These are phyloP conservation scores for Sarcophilus harrisii DNA, from an alignment of 2,797 vertebrate species.

Conservation along the genomic window DNA sequence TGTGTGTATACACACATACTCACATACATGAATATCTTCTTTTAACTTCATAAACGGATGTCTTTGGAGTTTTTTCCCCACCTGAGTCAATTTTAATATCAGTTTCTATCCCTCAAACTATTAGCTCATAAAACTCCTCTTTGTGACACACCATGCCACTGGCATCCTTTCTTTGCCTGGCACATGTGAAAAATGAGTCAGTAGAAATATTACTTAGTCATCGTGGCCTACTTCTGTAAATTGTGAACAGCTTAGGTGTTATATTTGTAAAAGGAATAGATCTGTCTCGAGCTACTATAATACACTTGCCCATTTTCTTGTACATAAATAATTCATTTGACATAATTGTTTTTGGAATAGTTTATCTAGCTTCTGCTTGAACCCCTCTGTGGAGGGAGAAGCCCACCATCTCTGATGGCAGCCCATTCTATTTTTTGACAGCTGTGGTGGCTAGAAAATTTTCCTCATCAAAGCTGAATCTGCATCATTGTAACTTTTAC, in stretches of 20 bases:
- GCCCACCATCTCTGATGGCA: not conserved
- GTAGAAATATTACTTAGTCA: conserved; percentile 80
- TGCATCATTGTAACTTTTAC: not conserved
- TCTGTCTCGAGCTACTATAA: not conserved
- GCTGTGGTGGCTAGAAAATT: not conserved
- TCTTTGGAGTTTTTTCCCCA: not conserved
- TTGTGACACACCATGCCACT: conserved; percentile 75
- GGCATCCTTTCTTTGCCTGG: conserved; percentile 63
- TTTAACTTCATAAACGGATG: not conserved
- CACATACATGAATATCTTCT: not conserved
- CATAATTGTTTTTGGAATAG: not conserved
- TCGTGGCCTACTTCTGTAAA: conserved; percentile 83
- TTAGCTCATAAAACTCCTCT: conserved; percentile 65
- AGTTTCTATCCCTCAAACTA: conserved; percentile 39
- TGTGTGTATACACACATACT: not conserved
- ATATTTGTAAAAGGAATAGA: conserved; percentile 59
- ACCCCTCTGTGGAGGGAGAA: not conserved
- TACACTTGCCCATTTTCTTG: not conserved
- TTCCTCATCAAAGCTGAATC: not conserved
- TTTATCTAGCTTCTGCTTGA: not conserved
- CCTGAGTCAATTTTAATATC: conserved; percentile 21
- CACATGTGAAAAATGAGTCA: conserved; percentile 80
- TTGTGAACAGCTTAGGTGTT: conserved; percentile 63
- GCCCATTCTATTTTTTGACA: not conserved
- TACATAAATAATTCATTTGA: not conserved